These are phyloP conservation scores for Bombus vancouverensis DNA, from an alignment of 1,140 invertebrate species.

Conservation along the genomic window DNA sequence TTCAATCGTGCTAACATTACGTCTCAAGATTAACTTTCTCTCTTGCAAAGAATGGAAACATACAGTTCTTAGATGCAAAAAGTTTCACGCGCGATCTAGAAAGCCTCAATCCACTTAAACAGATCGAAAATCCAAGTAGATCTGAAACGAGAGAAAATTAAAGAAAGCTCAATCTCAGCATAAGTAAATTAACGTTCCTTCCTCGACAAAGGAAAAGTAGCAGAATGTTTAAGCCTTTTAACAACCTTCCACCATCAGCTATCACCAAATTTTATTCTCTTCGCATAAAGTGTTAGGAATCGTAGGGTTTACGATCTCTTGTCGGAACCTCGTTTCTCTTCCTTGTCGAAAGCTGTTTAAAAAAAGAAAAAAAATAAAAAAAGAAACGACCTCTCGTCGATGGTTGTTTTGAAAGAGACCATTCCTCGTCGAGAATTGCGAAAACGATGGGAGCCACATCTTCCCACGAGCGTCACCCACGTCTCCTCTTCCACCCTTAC, in stretches of 20 bases:
- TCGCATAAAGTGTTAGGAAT: background rate
- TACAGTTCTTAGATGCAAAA: too few relatives aligned
- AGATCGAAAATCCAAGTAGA: background rate
- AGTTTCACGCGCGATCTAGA: too few relatives aligned
- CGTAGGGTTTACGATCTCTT: background rate
- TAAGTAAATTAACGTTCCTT: background rate
- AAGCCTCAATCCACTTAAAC: too few relatives aligned
- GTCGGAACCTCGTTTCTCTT: background rate
- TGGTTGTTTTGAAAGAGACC: background rate
- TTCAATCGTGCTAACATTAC: too few relatives aligned
- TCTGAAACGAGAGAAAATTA: background rate
- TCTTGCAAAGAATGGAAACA: too few relatives aligned
- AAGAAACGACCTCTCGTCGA: background rate
- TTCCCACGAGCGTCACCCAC: conserved; percentile 34
- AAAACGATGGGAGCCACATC: conserved; percentile 9
- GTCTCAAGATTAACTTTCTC: too few relatives aligned
- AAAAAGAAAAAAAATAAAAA: background rate
- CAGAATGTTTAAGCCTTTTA: background rate
- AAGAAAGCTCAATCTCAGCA: background rate
- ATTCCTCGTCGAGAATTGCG: conserved; percentile 6
- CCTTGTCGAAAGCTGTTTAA: too few relatives aligned
- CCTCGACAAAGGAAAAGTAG: background rate
- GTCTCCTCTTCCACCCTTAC: conserved; percentile 49
- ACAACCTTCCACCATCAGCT: too few relatives aligned
- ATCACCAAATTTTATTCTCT: background rate